phyloP scores from a whole-genome alignment of 2,113 vertebrate species.

The Heterotis niloticus region DNA sequence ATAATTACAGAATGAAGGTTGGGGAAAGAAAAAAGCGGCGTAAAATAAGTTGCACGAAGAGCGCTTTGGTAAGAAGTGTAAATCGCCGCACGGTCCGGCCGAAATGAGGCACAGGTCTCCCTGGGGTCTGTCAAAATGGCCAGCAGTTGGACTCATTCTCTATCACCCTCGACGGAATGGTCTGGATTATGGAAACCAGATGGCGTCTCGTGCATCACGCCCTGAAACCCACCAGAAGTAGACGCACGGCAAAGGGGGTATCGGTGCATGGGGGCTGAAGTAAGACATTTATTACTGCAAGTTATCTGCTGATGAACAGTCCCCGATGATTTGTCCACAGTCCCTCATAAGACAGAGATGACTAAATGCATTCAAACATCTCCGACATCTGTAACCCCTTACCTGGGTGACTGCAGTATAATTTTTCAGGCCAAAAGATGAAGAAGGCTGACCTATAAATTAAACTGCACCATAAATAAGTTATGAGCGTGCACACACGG shows the following conservation, averaged over 20 bases:
- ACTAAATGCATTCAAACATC: background rate
- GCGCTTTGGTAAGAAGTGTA: conserved; percentile 33
- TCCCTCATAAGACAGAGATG: background rate
- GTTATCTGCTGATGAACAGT: background rate
- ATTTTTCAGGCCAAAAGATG: background rate
- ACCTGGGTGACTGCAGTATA: background rate
- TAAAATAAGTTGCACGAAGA: conserved; percentile 20
- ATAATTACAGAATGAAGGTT: background rate
- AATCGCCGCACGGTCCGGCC: conserved; percentile 37
- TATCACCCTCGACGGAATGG: conserved; percentile 40
- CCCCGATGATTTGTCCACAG: background rate
- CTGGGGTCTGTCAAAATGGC: conserved; percentile 33
- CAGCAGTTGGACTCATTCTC: conserved; percentile 27
- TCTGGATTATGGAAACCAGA: conserved; percentile 42
- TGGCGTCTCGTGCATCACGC: conserved; percentile 40
- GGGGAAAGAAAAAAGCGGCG: conserved; percentile 34
- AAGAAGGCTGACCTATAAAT: background rate
- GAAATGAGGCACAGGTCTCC: conserved; percentile 40
- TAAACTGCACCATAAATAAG: background rate
- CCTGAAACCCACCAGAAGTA: background rate
- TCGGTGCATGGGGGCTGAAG: too few species aligned
- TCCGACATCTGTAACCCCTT: background rate
- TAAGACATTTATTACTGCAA: background rate
- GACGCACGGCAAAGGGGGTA: background rate
- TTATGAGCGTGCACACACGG: background rate